Evolutionary conservation across 2,888 invertebrate genomes (phyloP), one percentile per base, ranked within the genome.

Genomic region (Operophtera brumata): DNA sequence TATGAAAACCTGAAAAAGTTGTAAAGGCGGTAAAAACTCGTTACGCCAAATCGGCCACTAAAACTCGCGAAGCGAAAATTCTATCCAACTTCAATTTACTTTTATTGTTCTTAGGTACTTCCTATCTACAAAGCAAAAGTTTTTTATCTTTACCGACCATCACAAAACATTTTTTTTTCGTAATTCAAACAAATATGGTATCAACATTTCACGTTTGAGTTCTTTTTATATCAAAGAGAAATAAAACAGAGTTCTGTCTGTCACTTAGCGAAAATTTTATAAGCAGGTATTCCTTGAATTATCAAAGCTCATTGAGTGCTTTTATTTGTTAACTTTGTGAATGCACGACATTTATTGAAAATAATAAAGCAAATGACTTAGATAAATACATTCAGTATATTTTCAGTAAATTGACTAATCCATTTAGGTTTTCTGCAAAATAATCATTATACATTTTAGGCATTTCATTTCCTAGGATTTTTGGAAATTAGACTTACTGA

Each of bases 11-110:
- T 80, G 83, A 72, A 77, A n/a, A 86, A 86, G 77, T 88, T 86
- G 82, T 79, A 77, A 84, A 83, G 79, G 83, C 84, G 82, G 86
- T 87, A 88, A 86, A 86, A 88, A 88, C 87, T 88, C 86, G 86
- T 88, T 87, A 86, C 84, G 80, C 77, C 77, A 86, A 88, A 87
- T 87, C 86, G 87, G 75, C 86, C 84, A 84, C 86, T 87, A 87
- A 88, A 88, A 86, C 85, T 86, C 82, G 80, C 82, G 83, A 86
- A 86, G 88, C 86, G 86, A 86, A 86, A 87, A 87, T 88, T 88
- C 86, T 87, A 88, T 88, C 85, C 82, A 80, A 85, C 78, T 88
- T 88, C 87, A 87, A 88, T 88, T 88, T 87, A 86, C 86, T 87
- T 88, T 88, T 87, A 87, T 86, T 88, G 87, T 87, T 85, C 78